These are phyloP conservation scores for Tiphia femorata DNA, from an alignment of 2,888 invertebrate genomes.

Conservation along the genomic window DNA sequence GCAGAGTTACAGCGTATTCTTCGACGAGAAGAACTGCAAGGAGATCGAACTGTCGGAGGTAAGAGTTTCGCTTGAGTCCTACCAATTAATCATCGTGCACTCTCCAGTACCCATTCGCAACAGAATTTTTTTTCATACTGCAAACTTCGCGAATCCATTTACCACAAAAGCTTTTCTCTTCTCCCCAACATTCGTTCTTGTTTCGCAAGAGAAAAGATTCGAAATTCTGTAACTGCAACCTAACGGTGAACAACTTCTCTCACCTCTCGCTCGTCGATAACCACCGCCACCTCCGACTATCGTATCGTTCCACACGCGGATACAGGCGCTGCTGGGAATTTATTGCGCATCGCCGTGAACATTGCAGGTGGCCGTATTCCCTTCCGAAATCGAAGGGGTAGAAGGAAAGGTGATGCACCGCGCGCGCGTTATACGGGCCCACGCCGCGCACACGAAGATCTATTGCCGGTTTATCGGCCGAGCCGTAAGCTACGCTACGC, in stretches of 20 bases:
- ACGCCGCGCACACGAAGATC: constrained; percentile 15
- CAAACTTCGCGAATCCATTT: too few species aligned
- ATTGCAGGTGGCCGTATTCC: constrained; percentile 1
- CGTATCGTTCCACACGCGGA: constrained; percentile 16
- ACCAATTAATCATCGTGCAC: neutral
- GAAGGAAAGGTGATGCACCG: constrained; percentile 6
- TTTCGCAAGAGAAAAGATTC: too few species aligned
- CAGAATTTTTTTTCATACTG: too few species aligned
- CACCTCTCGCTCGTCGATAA: constrained; percentile 4
- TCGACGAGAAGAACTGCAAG: constrained; percentile 70
- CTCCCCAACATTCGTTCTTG: too few species aligned
- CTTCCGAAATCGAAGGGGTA: neutral
- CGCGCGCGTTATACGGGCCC: constrained; percentile 7
- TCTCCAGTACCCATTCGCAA: too few species aligned
- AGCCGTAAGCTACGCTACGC: too few species aligned
- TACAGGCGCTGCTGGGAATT: constrained; percentile 15
- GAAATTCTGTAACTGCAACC: neutral
- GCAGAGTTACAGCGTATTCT: constrained; percentile 78
- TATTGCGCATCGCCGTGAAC: constrained; percentile 20
- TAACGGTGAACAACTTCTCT: neutral
- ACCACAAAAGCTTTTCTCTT: too few species aligned
- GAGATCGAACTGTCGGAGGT: constrained; percentile 60
- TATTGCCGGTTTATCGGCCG: constrained; percentile 28
- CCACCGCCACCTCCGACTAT: neutral
- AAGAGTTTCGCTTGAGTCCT: constrained; percentile 28